phyloP scores from a whole-genome alignment of 2,888 invertebrate genomes.

The Volucella inanis region DNA sequence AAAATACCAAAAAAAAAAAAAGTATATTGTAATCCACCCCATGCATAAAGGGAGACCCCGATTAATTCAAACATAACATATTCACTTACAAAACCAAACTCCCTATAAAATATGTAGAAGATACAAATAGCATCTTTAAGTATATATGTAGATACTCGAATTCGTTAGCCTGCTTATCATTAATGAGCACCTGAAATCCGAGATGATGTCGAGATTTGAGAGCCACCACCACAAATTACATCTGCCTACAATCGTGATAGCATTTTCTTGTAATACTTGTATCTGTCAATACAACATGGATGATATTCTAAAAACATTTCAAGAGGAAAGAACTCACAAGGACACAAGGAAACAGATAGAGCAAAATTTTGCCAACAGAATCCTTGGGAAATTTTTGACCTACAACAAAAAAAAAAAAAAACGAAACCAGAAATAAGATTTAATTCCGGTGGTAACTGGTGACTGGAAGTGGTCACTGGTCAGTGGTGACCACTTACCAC shows the following conservation, averaged over 20 bases:
- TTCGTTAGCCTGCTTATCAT: conserved; percentile 34
- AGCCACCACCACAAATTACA: neutral
- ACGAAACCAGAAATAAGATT: conserved; percentile 28
- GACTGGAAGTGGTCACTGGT: neutral
- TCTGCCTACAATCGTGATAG: conserved; percentile 18
- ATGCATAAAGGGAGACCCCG: neutral
- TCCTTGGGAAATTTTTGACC: conserved; percentile 39
- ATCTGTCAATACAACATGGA: conserved; percentile 42
- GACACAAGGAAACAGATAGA: neutral
- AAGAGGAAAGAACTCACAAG: conserved; percentile 5
- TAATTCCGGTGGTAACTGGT: conserved; percentile 3
- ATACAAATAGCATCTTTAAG: too few relatives aligned
- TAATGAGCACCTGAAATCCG: conserved; percentile 60
- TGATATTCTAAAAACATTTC: conserved; percentile 17
- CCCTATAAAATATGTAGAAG: conserved; percentile 30
- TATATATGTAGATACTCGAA: too few relatives aligned
- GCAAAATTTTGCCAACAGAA: neutral
- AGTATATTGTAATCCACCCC: neutral
- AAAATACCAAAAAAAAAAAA: too few relatives aligned
- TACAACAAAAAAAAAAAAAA: neutral
- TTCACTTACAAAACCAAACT: conserved; percentile 40
- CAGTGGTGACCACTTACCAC: conserved; percentile 15
- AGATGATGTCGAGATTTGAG: conserved; percentile 51
- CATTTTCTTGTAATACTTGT: conserved; percentile 7
- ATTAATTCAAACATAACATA: conserved; percentile 61